phyloP scores from a whole-genome alignment of 2,888 invertebrate genomes.

The Tipula unca region DNA sequence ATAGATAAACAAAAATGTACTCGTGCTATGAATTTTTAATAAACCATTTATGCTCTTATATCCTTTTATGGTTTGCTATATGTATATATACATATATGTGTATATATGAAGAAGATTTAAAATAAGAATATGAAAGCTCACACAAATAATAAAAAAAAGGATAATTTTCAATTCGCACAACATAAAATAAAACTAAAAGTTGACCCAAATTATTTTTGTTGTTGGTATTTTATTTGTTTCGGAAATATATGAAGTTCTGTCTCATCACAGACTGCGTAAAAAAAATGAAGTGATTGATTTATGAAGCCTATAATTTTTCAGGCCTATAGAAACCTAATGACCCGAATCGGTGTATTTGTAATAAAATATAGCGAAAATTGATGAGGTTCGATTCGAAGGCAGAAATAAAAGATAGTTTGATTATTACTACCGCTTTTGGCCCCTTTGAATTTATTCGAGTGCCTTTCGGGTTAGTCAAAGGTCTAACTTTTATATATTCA shows the following conservation, averaged over 20 bases:
- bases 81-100: background rate
- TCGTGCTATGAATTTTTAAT: background rate
- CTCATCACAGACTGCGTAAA: background rate
- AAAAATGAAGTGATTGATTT: background rate
- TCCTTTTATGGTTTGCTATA: background rate
- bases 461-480: no score
- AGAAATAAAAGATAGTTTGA: no score
- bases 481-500: no score
- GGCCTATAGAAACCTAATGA: no score
- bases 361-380: no score
- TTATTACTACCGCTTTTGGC: no score
- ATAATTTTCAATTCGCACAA: background rate
- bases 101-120: background rate
- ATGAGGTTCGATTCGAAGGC: no score
- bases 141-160: background rate
- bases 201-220: background rate
- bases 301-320: background rate
- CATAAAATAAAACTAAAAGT: background rate
- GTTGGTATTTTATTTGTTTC: background rate
- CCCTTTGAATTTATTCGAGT: no score
- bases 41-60: background rate
- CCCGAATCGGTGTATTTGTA: no score
- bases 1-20: background rate
- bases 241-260: background rate
- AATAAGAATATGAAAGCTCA: background rate